A percentile compares a stretch with the other conserved stretches of the same genome.
Evolutionary conservation across 2,797 vertebrate species (phyloP).

Genomic region (Phrynocephalus guinanensis): DNA sequence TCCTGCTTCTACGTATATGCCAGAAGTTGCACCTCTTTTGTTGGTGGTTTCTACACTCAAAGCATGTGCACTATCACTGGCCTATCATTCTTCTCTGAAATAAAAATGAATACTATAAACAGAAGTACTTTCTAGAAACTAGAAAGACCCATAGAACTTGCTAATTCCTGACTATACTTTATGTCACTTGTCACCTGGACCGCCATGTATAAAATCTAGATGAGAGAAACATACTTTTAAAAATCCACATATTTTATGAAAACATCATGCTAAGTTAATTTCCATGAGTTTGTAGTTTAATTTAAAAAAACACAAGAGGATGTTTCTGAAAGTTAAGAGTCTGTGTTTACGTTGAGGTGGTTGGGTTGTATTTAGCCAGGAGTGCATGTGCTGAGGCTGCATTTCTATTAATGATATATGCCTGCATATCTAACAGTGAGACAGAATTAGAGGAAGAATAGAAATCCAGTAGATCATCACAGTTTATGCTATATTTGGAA

Average conservation of each 20-base stretch:
- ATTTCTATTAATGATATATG: slow-evolving; percentile 48
- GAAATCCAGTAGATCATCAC: slow-evolving; percentile 34
- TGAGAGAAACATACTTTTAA: slow-evolving; percentile 1
- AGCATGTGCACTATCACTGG: background rate
- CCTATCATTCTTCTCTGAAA: background rate
- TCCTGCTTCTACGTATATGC: background rate
- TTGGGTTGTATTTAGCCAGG: slow-evolving; percentile 47
- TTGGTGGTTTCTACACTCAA: background rate
- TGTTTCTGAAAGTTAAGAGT: slow-evolving; percentile 43
- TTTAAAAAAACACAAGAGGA: slow-evolving; percentile 41
- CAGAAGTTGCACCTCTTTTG: too few relatives aligned
- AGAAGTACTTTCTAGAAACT: background rate
- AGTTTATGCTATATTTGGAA: slow-evolving; percentile 21
- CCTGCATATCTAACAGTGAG: slow-evolving; percentile 39
- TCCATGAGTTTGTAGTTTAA: slow-evolving; percentile 22
- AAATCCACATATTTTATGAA: background rate
- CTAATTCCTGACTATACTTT: background rate
- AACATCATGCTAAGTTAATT: slow-evolving; percentile 11
- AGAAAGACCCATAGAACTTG: background rate
- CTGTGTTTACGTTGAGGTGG: background rate
- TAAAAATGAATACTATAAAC: background rate
- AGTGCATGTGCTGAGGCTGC: slow-evolving; percentile 46
- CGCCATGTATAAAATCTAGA: slow-evolving; percentile 10
- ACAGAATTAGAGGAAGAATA: slow-evolving; percentile 42
- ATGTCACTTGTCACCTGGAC: slow-evolving; percentile 14